Base-by-base conservation (phyloP, 2,797 vertebrate species). In the Gymnoscopelus braueri region DNA sequence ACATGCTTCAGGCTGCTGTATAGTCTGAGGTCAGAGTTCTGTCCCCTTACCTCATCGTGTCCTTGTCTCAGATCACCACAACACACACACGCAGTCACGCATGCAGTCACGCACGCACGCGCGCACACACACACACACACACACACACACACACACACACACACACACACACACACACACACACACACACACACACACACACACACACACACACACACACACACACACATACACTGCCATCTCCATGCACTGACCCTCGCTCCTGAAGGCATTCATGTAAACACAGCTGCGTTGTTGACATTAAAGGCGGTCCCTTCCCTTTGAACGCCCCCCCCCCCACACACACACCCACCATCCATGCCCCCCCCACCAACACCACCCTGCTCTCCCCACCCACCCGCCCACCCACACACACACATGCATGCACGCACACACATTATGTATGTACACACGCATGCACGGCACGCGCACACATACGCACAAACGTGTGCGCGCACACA, bases 201-300 rank as follows among this genome's bases (percentile, higher is more conserved):
- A 8, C 29, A 4, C 54, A 19, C 19, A 19, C 64, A 70, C 12
- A 60, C 64, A 15, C 65, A 29, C 10, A 7, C 49, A 26, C 26
- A 53, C 50, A 47, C 53, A 12, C 24, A 39, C 60, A 19, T 51
- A 6, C 32, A 3, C 51, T 23, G 62, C 19, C 26, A 0, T 70
- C 71, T 6, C 32, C 50, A n/a, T 7, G 15, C 60, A 6, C 67
- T 54, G 67, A 58, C 78, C 79, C 69, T 68, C 58, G 70, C 76
- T 78, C 74, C 80, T 83, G 75, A 90, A 84, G 84, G 74, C 84
- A 77, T 87, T 88, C 78, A 71, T 87, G 87, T 90, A 92, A 94
- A 94, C 91, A 93, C 92, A 93, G 92, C 92, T 92, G 90, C 69
- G 53, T 79, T 85, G 85, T 85, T 90, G 88, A 93, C 91, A 87